Conservation (phyloP, 2,113 vertebrate species). For the Rana temporaria region DNA sequence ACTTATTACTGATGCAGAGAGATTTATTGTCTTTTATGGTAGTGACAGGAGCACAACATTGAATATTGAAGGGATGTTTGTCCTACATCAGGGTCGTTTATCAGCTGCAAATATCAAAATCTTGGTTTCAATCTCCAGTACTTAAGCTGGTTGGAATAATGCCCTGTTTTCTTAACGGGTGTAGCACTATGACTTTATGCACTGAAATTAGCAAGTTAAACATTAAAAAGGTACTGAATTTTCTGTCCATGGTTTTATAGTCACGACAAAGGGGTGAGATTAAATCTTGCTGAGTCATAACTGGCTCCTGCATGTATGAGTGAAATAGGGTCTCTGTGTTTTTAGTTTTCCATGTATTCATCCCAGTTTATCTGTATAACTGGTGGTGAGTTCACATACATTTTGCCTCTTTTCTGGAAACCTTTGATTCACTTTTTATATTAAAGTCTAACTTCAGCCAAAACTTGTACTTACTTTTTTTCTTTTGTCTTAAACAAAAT, state of each 20-base stretch:
- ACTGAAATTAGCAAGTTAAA: constrained; percentile 1
- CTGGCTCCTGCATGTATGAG: background rate
- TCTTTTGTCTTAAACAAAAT: no score
- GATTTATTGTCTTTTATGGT: constrained; percentile 5
- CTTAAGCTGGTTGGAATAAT: constrained; percentile 30
- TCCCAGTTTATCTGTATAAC: no score
- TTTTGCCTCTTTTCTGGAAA: no score
- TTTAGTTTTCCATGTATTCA: no score
- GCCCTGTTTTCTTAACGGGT: constrained; percentile 36
- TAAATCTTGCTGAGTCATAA: background rate
- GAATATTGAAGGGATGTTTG: constrained; percentile 10
- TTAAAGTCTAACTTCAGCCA: no score
- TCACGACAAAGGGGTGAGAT: background rate
- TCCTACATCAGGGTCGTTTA: constrained; percentile 8
- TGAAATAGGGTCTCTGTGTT: no score
- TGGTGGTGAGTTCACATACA: no score
- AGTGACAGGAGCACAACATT: constrained; percentile 20
- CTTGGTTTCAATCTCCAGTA: constrained; percentile 14
- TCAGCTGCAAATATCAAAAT: background rate
- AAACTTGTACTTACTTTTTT: no score
- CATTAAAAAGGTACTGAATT: background rate
- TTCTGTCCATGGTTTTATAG: background rate
- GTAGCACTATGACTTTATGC: constrained; percentile 24
- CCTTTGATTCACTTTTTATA: no score
- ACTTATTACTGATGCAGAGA: constrained; percentile 20